phyloP scores from a whole-genome alignment of 1,140 invertebrate genomes.

The Planococcus citri region DNA sequence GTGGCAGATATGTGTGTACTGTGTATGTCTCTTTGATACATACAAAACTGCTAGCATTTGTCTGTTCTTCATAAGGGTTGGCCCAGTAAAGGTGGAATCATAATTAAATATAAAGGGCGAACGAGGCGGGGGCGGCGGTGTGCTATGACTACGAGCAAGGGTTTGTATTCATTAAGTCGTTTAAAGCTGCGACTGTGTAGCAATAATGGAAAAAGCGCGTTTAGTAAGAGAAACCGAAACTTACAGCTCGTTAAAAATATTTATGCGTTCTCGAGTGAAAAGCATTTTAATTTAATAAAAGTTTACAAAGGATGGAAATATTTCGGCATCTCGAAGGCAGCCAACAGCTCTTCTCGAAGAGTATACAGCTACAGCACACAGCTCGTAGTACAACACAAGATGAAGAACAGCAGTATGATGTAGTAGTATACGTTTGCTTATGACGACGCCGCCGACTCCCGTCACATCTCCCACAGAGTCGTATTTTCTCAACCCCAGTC shows the following conservation, averaged over 20 bases:
- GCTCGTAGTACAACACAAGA: too few relatives aligned
- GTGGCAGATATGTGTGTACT: too few relatives aligned
- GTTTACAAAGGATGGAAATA: background rate
- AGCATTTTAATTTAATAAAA: slow-evolving; percentile 5
- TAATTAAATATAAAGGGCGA: slow-evolving; percentile 4
- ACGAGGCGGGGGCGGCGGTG: background rate
- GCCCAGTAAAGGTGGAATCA: background rate
- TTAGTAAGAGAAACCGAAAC: background rate
- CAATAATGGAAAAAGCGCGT: slow-evolving; percentile 6
- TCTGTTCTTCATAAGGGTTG: background rate
- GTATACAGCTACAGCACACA: too few relatives aligned
- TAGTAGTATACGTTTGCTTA: too few relatives aligned
- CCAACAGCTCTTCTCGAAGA: too few relatives aligned
- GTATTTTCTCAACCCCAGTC: too few relatives aligned
- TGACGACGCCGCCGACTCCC: too few relatives aligned
- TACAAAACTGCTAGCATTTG: background rate
- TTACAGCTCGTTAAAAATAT: slow-evolving; percentile 7
- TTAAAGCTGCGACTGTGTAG: slow-evolving; percentile 6
- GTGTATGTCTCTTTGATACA: background rate
- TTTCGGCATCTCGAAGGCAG: too few relatives aligned
- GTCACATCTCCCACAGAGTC: too few relatives aligned
- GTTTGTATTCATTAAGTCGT: slow-evolving; percentile 7
- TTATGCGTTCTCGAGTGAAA: background rate
- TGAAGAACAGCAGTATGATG: too few relatives aligned
- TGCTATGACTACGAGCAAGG: background rate